phyloP scores from a whole-genome alignment of 2,113 vertebrate species.

The Pachyramphus minor region DNA sequence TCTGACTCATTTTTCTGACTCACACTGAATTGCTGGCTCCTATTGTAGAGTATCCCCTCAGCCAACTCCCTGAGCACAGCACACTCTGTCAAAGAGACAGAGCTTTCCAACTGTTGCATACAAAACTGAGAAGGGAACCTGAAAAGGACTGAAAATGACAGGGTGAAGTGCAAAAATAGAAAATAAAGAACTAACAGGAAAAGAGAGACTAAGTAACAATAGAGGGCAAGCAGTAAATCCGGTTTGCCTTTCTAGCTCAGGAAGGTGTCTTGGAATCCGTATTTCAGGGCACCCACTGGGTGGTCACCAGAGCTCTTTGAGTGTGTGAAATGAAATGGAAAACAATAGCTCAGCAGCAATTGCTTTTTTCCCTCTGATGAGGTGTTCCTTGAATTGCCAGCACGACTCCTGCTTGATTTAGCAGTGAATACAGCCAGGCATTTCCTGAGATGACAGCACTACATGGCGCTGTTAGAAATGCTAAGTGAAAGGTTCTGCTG shows the following conservation, averaged over 20 bases:
- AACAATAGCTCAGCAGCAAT: constrained; percentile 58
- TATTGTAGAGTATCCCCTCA: not conserved
- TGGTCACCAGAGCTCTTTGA: constrained; percentile 58
- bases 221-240: constrained; percentile 44
- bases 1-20: constrained; percentile 9
- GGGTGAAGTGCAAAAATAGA: constrained; percentile 35
- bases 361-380: constrained; percentile 48
- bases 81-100: not conserved
- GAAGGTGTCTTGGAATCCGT: constrained; percentile 49
- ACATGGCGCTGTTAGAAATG: constrained; percentile 15
- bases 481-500: constrained; percentile 28
- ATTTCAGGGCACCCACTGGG: constrained; percentile 56
- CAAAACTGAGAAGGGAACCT: not conserved
- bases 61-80: not conserved
- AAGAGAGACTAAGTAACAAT: constrained; percentile 30
- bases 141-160: constrained; percentile 58
- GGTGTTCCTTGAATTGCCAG: constrained; percentile 62
- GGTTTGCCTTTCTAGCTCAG: constrained; percentile 34
- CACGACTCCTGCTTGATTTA: constrained; percentile 52
- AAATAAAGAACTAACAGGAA: constrained; percentile 33
- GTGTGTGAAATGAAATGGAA: constrained; percentile 66
- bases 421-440: constrained; percentile 51
- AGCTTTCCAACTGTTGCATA: not conserved
- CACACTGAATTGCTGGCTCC: not conserved
- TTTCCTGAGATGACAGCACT: constrained; percentile 55